These are phyloP conservation scores for Magallana angulata DNA, from an alignment of 1,140 invertebrate species.

Conservation along the genomic window DNA sequence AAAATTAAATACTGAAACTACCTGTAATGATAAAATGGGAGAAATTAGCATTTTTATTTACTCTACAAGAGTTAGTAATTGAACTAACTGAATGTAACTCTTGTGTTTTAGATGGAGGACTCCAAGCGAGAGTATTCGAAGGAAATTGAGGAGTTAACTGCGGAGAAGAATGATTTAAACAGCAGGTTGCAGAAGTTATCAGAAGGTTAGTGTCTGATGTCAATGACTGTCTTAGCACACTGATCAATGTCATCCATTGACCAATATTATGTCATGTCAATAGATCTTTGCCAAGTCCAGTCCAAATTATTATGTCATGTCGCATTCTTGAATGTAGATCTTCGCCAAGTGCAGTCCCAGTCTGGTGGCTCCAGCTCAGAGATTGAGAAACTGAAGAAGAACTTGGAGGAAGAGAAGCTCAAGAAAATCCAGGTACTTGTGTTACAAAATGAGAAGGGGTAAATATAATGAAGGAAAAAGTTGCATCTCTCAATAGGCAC, in stretches of 20 bases:
- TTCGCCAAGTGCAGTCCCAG: slow-evolving; percentile 73
- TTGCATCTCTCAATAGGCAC: no score
- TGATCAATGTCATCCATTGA: no score
- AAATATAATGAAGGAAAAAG: background rate
- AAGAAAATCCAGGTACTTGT: slow-evolving; percentile 78
- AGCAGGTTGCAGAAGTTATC: slow-evolving; percentile 78
- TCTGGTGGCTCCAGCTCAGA: slow-evolving; percentile 84
- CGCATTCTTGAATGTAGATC: slow-evolving; percentile 66
- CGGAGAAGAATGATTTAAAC: slow-evolving; percentile 86
- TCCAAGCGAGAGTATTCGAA: slow-evolving; percentile 86
- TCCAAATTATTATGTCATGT: no score
- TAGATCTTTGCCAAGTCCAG: no score
- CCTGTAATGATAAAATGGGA: no score
- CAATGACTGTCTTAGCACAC: no score
- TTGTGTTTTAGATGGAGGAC: slow-evolving; percentile 70
- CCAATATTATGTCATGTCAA: no score
- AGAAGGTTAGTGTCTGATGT: slow-evolving; percentile 78
- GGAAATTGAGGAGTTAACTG: slow-evolving; percentile 83
- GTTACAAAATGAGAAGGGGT: background rate
- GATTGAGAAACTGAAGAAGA: slow-evolving; percentile 90
- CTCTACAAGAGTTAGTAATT: no score
- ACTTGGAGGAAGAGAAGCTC: slow-evolving; percentile 92
- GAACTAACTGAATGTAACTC: background rate
- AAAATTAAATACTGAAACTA: no score
- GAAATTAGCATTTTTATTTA: no score